A percentile compares a stretch with the other conserved stretches of the same genome.
phyloP scores from a whole-genome alignment of 2,113 vertebrate species.

The Synodontis membranacea region DNA sequence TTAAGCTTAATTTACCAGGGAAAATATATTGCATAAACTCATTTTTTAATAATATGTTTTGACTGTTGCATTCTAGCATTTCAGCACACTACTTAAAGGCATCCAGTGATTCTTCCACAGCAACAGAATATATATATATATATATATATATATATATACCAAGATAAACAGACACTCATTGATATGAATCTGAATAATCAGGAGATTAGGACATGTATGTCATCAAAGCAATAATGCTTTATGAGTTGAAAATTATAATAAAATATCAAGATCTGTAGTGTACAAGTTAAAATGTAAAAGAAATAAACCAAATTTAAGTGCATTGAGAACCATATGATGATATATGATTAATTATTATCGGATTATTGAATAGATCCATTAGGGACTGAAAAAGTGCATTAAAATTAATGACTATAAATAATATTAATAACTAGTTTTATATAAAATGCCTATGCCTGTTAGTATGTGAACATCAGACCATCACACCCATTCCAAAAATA shows the following conservation, averaged over 20 bases:
- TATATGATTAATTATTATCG: not conserved
- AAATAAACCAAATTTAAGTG: not conserved
- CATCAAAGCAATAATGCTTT: not conserved
- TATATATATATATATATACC: not conserved
- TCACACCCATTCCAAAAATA: not conserved
- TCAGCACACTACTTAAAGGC: slow-evolving; percentile 2
- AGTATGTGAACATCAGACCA: not conserved
- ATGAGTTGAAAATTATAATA: slow-evolving; percentile 1
- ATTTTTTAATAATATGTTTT: slow-evolving; percentile 28
- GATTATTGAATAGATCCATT: not conserved
- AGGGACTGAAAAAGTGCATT: not conserved
- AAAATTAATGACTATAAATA: not conserved
- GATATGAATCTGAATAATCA: not conserved
- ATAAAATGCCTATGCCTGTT: too few species aligned
- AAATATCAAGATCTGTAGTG: not conserved
- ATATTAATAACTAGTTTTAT: too few species aligned
- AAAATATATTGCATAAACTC: slow-evolving; percentile 26
- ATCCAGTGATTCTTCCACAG: not conserved
- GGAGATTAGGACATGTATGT: not conserved
- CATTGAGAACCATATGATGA: not conserved
- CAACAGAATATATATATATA: not conserved
- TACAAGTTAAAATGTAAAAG: too few species aligned
- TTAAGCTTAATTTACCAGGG: slow-evolving; percentile 21
- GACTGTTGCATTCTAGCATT: slow-evolving; percentile 28
- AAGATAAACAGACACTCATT: not conserved